Conservation (phyloP, 2,113 vertebrate genomes). For the Oreocharis arfaki region DNA sequence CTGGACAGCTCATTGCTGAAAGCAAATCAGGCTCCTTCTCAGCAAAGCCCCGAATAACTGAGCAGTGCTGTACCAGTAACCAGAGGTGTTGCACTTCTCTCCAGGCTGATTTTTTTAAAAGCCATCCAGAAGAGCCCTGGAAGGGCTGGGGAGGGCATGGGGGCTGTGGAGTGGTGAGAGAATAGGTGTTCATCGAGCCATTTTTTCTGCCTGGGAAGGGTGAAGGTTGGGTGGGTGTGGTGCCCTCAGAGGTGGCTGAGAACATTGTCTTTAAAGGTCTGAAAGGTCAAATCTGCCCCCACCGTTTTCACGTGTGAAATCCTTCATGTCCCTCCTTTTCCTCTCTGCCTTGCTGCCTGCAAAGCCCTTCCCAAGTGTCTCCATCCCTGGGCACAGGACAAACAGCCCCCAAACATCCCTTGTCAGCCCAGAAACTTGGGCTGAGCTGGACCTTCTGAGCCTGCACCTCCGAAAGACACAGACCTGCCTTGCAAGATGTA, state of each 20-base stretch:
- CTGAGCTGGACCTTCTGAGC: neutral
- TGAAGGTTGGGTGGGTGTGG: neutral
- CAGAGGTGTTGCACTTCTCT: neutral
- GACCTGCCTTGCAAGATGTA: neutral
- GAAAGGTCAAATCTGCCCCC: neutral
- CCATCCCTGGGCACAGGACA: too few species aligned
- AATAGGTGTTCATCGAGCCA: accelerated
- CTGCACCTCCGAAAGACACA: neutral
- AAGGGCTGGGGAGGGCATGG: accelerated
- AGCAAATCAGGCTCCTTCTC: neutral
- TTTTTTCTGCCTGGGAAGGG: neutral
- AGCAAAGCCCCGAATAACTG: neutral
- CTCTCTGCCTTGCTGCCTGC: neutral
- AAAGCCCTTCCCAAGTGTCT: neutral
- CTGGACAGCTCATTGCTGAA: neutral
- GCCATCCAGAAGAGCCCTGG: accelerated
- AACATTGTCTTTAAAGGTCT: neutral
- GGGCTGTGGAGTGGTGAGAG: too few species aligned
- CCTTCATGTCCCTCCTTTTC: neutral
- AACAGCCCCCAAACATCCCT: neutral
- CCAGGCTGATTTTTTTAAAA: neutral
- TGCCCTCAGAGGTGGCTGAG: neutral
- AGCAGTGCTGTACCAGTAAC: neutral
- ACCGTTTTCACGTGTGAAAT: accelerated
- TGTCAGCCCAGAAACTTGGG: neutral